phyloP scores from a whole-genome alignment of 2,888 invertebrate genomes.

The Neoscelio sp. region DNA sequence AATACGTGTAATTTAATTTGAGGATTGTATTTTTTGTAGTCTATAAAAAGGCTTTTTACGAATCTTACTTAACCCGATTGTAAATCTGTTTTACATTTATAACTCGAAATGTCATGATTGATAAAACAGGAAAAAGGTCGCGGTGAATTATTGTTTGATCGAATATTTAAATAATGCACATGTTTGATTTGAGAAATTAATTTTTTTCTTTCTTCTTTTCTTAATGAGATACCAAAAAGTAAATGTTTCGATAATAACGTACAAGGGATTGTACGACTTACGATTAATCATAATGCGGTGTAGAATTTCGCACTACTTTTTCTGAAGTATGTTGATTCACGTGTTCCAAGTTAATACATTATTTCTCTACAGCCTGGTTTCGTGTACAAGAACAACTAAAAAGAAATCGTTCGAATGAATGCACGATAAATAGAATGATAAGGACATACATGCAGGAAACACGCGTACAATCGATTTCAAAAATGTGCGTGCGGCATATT shows the following conservation, averaged over 20 bases:
- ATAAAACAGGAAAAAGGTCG: slow-evolving; percentile 23
- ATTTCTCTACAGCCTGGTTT: slow-evolving; percentile 39
- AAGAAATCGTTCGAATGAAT: slow-evolving; percentile 62
- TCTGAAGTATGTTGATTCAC: slow-evolving; percentile 56
- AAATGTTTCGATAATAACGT: slow-evolving; percentile 53
- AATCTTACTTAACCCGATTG: background rate
- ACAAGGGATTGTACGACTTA: slow-evolving; percentile 21
- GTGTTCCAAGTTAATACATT: slow-evolving; percentile 58
- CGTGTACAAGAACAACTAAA: slow-evolving; percentile 47
- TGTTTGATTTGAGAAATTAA: slow-evolving; percentile 16
- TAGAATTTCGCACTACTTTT: slow-evolving; percentile 53
- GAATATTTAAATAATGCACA: slow-evolving; percentile 36
- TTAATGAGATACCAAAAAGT: slow-evolving; percentile 20
- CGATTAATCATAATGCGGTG: slow-evolving; percentile 53
- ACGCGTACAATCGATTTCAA: slow-evolving; percentile 62
- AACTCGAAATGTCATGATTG: slow-evolving; percentile 44
- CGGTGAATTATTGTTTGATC: slow-evolving; percentile 17
- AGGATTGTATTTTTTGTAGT: slow-evolving; percentile 35
- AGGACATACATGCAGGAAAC: slow-evolving; percentile 62
- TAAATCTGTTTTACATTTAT: slow-evolving; percentile 32
- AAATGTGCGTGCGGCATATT: slow-evolving; percentile 62
- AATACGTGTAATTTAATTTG: slow-evolving; percentile 60
- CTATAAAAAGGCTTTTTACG: slow-evolving; percentile 38
- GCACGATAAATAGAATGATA: slow-evolving; percentile 65
- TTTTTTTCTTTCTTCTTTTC: slow-evolving; percentile 23